Evolutionary conservation across 2,113 vertebrate genomes (phyloP).

Genomic region (Apteryx mantelli): DNA sequence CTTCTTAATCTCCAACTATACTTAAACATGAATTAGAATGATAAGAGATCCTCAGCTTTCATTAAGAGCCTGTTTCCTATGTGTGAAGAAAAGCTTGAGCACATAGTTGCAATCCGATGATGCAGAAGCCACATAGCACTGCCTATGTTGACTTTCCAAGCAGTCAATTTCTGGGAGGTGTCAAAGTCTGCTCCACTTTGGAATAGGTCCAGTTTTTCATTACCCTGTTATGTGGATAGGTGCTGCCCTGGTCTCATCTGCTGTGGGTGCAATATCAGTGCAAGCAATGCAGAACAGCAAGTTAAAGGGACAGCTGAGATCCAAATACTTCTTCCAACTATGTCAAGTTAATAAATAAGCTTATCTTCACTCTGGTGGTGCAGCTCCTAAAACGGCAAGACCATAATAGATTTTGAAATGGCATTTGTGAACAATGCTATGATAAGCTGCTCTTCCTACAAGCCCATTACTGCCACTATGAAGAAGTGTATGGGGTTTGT

Average conservation of each 20-base stretch:
- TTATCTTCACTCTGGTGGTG: not conserved
- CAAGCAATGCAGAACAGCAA: not conserved
- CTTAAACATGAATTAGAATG: constrained; percentile 24
- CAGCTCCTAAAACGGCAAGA: not conserved
- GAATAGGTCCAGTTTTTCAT: not conserved
- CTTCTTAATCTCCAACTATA: not conserved
- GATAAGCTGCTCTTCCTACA: not conserved
- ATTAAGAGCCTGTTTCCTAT: not conserved
- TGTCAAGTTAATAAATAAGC: not conserved
- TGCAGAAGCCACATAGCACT: not conserved
- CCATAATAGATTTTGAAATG: not conserved
- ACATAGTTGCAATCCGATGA: not conserved
- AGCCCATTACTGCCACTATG: not conserved
- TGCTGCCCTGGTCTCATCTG: not conserved
- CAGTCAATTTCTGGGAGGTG: not conserved
- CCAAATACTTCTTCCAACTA: not conserved
- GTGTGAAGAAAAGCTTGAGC: not conserved
- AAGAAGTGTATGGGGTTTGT: not conserved
- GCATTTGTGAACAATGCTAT: not conserved
- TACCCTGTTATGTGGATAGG: fast-evolving
- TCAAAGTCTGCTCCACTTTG: not conserved
- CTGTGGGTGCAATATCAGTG: not conserved
- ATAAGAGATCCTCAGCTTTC: not conserved
- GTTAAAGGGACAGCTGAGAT: not conserved
- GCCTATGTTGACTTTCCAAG: not conserved